These are phyloP conservation scores for Lamellibrachia satsuma DNA, from an alignment of 2,888 invertebrate species.

Conservation along the genomic window DNA sequence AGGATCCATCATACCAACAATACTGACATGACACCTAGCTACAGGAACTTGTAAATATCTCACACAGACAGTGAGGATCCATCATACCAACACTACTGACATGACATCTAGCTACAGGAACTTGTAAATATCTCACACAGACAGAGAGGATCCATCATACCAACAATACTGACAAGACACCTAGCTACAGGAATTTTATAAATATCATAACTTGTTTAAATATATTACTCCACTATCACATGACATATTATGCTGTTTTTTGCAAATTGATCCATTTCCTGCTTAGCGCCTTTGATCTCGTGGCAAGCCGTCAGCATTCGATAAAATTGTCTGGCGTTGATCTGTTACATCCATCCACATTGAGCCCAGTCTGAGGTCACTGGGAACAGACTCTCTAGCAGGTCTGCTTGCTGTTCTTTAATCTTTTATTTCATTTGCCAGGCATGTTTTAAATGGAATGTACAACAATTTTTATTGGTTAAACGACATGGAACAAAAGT, in stretches of 20 bases:
- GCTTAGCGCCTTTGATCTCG: background rate
- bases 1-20: too few species aligned
- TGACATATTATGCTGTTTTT: background rate
- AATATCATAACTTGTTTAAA: background rate
- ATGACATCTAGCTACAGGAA: too few species aligned
- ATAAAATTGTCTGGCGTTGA: background rate
- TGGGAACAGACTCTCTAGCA: background rate
- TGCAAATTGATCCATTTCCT: conserved; percentile 5
- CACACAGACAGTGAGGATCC: too few species aligned
- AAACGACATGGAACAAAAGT: too few species aligned
- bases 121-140: background rate
- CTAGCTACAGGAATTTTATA: background rate
- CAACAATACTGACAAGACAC: background rate
- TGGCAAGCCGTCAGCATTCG: background rate
- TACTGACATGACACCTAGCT: too few species aligned
- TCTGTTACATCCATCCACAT: background rate
- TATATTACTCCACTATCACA: background rate
- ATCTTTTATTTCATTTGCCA: background rate
- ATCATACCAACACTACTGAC: too few species aligned
- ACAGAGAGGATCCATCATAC: background rate
- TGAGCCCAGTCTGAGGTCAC: background rate
- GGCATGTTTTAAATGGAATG: background rate
- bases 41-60: too few species aligned
- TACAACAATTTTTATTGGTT: too few species aligned
- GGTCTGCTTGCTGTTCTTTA: background rate